A percentile compares a stretch with the other conserved stretches of the same genome.
These are phyloP conservation scores for Eutolmus rufibarbis DNA, from an alignment of 2,888 invertebrate species.

Conservation along the genomic window DNA sequence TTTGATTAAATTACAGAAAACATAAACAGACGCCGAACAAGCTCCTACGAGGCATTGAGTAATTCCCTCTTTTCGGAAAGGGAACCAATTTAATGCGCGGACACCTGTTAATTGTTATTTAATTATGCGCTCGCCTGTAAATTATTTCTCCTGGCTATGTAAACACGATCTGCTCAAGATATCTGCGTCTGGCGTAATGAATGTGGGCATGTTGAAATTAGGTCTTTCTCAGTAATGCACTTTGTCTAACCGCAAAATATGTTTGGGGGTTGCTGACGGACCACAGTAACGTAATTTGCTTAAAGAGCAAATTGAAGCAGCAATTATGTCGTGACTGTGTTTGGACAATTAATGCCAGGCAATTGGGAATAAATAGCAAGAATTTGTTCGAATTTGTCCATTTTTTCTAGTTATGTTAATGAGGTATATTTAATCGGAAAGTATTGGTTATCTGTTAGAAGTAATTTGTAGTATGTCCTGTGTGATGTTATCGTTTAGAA, in stretches of 20 bases:
- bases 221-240: not conserved
- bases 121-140: constrained; percentile 39
- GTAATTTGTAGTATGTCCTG: no score
- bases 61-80: constrained; percentile 16
- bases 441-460: not conserved
- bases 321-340: not conserved
- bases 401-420: not conserved
- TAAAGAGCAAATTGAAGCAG: not conserved
- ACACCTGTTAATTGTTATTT: constrained; percentile 49
- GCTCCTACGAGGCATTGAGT: constrained; percentile 23
- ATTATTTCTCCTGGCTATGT: not conserved
- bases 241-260: not conserved
- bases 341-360: not conserved
- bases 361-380: not conserved
- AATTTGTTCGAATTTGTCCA: not conserved
- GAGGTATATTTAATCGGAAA: not conserved
- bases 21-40: not conserved
- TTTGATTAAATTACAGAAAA: constrained; percentile 49
- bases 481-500: no score
- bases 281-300: not conserved
- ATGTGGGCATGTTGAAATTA: not conserved
- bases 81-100: constrained; percentile 39
- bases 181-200: not conserved
- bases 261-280: not conserved
- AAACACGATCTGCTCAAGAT: not conserved